phyloP scores from a whole-genome alignment of 2,888 invertebrate genomes.

The Cancer borealis region DNA sequence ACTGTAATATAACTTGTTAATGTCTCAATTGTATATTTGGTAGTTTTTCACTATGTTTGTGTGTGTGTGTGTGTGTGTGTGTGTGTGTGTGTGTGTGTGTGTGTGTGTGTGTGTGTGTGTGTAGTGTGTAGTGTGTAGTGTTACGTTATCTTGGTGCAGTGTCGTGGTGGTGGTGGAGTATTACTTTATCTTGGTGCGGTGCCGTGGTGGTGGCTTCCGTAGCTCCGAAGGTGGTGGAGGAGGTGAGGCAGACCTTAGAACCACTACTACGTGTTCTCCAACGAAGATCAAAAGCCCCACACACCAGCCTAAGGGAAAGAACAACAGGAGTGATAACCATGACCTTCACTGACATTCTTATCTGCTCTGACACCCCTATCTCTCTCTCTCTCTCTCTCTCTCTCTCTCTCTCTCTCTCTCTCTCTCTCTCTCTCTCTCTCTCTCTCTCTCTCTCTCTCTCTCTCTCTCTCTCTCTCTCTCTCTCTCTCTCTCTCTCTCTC shows the following conservation, averaged over 20 bases:
- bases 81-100: too few relatives aligned
- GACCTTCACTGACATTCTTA: neutral
- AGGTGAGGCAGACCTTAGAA: neutral
- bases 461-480: conserved; percentile 30
- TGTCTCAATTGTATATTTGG: too few relatives aligned
- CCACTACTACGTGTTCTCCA: neutral
- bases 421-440: neutral
- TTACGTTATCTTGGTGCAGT: neutral
- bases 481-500: conserved; percentile 25
- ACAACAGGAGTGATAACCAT: neutral
- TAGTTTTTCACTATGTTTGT: too few relatives aligned
- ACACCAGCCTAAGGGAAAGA: conserved; percentile 23
- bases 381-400: neutral
- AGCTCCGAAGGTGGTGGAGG: neutral
- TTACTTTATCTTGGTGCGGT: neutral
- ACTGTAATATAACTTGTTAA: too few relatives aligned
- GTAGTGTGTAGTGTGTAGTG: neutral
- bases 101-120: too few relatives aligned
- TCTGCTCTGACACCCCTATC: neutral
- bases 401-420: neutral
- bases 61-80: too few relatives aligned
- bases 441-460: neutral
- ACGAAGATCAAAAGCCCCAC: conserved; percentile 35
- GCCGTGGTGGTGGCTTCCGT: neutral
- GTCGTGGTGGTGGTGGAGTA: neutral